These are phyloP conservation scores for Drosophila azteca DNA, from an alignment of 1,140 invertebrate genomes.

Conservation along the genomic window DNA sequence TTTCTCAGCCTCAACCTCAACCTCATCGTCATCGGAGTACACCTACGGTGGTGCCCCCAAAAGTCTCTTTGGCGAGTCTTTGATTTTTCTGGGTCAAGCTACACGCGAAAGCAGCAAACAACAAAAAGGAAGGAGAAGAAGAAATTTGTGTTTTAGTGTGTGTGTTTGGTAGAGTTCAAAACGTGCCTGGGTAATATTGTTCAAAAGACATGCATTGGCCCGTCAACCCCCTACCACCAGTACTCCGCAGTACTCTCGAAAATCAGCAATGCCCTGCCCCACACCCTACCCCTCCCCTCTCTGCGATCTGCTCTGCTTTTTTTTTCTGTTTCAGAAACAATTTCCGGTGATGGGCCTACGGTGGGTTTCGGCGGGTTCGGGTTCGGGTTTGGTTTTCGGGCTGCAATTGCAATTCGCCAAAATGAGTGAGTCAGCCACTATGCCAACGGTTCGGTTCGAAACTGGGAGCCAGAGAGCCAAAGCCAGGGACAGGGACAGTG, in stretches of 20 bases:
- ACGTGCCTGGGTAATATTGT: constrained; percentile 68
- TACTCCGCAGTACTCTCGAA: not conserved
- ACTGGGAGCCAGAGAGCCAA: too few relatives aligned
- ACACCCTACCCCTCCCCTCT: not conserved
- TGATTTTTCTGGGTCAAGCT: constrained; percentile 73
- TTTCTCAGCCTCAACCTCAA: constrained; percentile 7
- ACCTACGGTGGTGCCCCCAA: constrained; percentile 45
- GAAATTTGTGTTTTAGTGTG: constrained; percentile 20
- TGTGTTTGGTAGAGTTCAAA: constrained; percentile 68
- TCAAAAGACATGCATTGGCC: constrained; percentile 53
- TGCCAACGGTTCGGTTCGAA: not conserved
- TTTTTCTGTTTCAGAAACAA: constrained; percentile 44
- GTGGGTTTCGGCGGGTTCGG: not conserved
- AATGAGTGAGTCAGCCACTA: constrained; percentile 12
- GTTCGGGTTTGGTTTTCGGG: constrained; percentile 5
- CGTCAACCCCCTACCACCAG: not conserved
- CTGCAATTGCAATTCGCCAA: constrained; percentile 48
- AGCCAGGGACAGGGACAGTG: too few relatives aligned
- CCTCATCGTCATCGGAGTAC: constrained; percentile 34
- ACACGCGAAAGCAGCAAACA: constrained; percentile 41
- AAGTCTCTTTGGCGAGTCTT: constrained; percentile 36
- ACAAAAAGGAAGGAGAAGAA: constrained; percentile 19
- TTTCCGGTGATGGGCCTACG: constrained; percentile 55
- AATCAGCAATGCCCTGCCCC: not conserved
- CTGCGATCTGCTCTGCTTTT: constrained; percentile 29